Evolutionary conservation across 2,888 invertebrate species (phyloP).

Genomic region (Dascillus cervinus): DNA sequence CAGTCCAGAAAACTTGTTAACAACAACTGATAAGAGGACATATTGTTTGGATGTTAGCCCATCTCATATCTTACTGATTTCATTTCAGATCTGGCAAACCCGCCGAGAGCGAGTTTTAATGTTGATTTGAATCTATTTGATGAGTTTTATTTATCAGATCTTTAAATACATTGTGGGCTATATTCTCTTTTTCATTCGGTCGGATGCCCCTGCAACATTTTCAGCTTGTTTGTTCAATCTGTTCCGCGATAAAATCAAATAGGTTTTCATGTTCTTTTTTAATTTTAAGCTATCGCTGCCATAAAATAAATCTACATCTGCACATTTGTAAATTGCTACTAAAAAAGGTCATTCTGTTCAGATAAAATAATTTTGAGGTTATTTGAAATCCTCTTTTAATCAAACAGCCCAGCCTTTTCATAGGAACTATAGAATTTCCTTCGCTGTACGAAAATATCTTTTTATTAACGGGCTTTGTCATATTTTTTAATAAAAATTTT

Average conservation of each 20-base stretch:
- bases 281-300: too few species aligned
- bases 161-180: conserved; percentile 19
- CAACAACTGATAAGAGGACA: conserved; percentile 40
- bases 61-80: conserved; percentile 36
- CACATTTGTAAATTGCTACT: too few species aligned
- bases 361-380: too few species aligned
- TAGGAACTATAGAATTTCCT: too few species aligned
- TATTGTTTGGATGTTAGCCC: conserved; percentile 41
- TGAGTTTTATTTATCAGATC: conserved; percentile 43
- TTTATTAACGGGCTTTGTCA: too few species aligned
- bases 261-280: too few species aligned
- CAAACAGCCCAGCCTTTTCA: too few species aligned
- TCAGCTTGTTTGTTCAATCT: conserved; percentile 32
- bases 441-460: too few species aligned
- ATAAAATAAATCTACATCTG: too few species aligned
- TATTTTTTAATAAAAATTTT: too few species aligned
- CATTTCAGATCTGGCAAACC: conserved; percentile 41
- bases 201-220: conserved; percentile 20
- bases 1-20: conserved; percentile 41
- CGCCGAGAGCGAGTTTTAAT: conserved; percentile 35
- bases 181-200: conserved; percentile 17
- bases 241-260: conserved; percentile 32
- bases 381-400: too few species aligned
- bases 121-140: conserved; percentile 44
- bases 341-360: too few species aligned